Evolutionary conservation across 1,140 invertebrate species (phyloP).

Genomic region (Philopotamus ludificatus): DNA sequence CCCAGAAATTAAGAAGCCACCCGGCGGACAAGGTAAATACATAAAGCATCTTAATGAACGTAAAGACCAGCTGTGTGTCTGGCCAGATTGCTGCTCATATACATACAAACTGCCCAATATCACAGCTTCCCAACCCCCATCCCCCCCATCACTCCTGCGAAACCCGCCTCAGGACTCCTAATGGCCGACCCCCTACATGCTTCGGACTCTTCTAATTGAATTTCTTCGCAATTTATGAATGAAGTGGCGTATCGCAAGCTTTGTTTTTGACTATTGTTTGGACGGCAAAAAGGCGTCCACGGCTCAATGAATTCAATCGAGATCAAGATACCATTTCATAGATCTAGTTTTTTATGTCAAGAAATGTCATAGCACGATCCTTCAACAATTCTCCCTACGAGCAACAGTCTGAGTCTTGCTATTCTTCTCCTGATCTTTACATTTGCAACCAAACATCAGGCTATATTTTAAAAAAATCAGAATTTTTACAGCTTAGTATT

Average conservation of each 20-base stretch:
- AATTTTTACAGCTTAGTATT: too few species aligned
- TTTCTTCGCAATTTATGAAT: neutral
- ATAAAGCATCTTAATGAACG: constrained; percentile 44
- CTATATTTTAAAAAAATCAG: too few species aligned
- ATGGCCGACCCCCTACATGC: neutral
- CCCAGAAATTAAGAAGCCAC: constrained; percentile 40
- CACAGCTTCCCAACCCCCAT: constrained; percentile 30
- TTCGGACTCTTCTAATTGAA: neutral
- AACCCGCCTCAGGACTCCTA: constrained; percentile 18
- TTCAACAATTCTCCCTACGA: too few species aligned
- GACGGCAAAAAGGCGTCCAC: neutral
- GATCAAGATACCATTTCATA: too few species aligned
- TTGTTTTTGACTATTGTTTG: neutral
- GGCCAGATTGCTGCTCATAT: constrained; percentile 42
- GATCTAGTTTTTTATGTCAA: too few species aligned
- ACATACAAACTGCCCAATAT: constrained; percentile 43
- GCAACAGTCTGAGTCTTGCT: too few species aligned
- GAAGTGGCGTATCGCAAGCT: neutral
- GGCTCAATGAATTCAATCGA: too few species aligned
- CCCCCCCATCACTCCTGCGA: neutral
- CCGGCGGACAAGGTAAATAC: constrained; percentile 37
- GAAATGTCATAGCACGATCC: too few species aligned
- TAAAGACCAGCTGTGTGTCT: constrained; percentile 42
- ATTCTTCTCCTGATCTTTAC: too few species aligned
- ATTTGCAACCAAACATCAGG: too few species aligned